These are phyloP conservation scores for Apis laboriosa DNA, from an alignment of 1,140 invertebrate genomes.

Conservation along the genomic window DNA sequence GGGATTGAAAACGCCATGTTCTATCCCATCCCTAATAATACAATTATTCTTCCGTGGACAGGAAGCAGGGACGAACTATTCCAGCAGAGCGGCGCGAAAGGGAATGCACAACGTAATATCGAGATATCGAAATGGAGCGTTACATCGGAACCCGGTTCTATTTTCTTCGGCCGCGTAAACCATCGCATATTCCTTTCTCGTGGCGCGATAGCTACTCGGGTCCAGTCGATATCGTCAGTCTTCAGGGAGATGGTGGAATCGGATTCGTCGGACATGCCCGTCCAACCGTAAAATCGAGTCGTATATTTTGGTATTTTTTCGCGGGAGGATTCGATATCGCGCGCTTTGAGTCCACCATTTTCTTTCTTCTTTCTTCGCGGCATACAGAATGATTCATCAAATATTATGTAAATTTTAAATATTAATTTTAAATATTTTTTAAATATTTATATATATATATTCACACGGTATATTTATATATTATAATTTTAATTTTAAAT, in stretches of 20 bases:
- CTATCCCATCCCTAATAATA: constrained; percentile 24
- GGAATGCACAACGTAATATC: constrained; percentile 34
- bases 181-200: constrained; percentile 41
- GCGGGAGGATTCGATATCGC: neutral
- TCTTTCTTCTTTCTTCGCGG: no score
- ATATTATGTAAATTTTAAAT: no score
- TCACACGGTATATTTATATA: no score
- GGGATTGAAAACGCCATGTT: constrained; percentile 9
- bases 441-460: no score
- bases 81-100: neutral
- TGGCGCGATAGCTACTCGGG: neutral
- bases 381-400: no score
- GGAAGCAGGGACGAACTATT: constrained; percentile 9
- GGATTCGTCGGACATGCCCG: constrained; percentile 55
- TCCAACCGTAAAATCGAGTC: constrained; percentile 60
- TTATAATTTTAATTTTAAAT: no score
- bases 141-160: constrained; percentile 37
- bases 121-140: constrained; percentile 51
- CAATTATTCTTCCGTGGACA: constrained; percentile 40
- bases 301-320: constrained; percentile 60
- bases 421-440: no score
- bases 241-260: constrained; percentile 54
- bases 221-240: constrained; percentile 57
- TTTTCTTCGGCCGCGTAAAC: constrained; percentile 38
- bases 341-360: no score